Percentiles rank a stretch among this genome's conserved stretches.
phyloP scores from a whole-genome alignment of 2,888 invertebrate species.

The Lydus trimaculatus region DNA sequence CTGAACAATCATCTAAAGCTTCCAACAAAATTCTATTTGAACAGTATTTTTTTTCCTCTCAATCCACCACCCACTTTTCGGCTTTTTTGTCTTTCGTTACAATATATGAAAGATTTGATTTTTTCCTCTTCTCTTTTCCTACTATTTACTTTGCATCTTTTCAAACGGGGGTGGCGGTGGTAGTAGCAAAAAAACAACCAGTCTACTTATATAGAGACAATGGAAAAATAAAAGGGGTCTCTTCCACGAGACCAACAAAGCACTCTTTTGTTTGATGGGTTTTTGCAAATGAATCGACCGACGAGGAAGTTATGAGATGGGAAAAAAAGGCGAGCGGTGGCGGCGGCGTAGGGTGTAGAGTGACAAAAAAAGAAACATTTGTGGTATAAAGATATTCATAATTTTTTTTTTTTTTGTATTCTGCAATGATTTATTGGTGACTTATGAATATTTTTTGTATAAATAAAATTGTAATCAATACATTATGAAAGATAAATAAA shows the following conservation, averaged over 20 bases:
- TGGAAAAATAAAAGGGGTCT: not conserved
- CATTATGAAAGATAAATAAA: not conserved
- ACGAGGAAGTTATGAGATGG: not conserved
- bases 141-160: not conserved
- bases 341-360: too few relatives aligned
- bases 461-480: not conserved
- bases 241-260: not conserved
- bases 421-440: constrained; percentile 8
- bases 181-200: not conserved
- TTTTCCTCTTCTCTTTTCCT: not conserved
- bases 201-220: not conserved
- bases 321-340: too few relatives aligned
- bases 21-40: not conserved
- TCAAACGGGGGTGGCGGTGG: not conserved
- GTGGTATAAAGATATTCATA: not conserved
- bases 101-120: not conserved
- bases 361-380: not conserved
- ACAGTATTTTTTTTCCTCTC: not conserved
- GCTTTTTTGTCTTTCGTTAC: not conserved
- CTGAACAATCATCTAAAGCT: too few relatives aligned
- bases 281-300: not conserved
- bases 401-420: too few relatives aligned
- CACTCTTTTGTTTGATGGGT: not conserved
- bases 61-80: not conserved
- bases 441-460: not conserved